phyloP scores from a whole-genome alignment of 2,888 invertebrate genomes.

The Phengaris arion region DNA sequence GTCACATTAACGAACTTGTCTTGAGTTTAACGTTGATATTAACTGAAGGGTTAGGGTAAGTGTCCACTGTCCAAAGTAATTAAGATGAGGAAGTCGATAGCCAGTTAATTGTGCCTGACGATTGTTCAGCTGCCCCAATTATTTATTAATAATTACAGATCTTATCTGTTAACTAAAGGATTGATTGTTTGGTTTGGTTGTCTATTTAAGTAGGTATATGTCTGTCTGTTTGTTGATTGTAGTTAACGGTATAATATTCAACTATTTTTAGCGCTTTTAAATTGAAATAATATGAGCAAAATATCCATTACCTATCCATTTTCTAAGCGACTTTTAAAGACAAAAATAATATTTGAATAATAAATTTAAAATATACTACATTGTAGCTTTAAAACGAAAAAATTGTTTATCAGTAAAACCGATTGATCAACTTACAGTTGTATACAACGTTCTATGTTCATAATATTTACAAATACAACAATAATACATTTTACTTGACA shows the following conservation, averaged over 20 bases:
- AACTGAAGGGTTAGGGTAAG: slow-evolving; percentile 52
- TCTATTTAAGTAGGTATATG: neutral
- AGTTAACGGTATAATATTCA: neutral
- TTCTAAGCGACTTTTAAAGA: too few species aligned
- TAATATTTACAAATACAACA: too few species aligned
- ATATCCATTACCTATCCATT: too few species aligned
- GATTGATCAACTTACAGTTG: too few species aligned
- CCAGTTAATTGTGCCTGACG: slow-evolving; percentile 64
- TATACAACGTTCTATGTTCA: too few species aligned
- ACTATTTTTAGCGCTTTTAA: neutral
- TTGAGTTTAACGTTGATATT: neutral
- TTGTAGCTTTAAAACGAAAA: too few species aligned
- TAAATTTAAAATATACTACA: too few species aligned
- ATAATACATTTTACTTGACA: too few species aligned
- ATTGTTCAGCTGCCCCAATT: slow-evolving; percentile 41
- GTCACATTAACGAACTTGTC: neutral
- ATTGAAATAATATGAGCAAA: too few species aligned
- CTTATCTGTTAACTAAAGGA: slow-evolving; percentile 3
- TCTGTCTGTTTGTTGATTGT: neutral
- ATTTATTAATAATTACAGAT: slow-evolving; percentile 39
- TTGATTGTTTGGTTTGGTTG: slow-evolving; percentile 10
- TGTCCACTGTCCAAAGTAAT: slow-evolving; percentile 69
- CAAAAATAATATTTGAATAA: too few species aligned
- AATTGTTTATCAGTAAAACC: too few species aligned
- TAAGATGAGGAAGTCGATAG: slow-evolving; percentile 69